These are phyloP conservation scores for Gallinago stenura DNA, from an alignment of 2,797 vertebrate genomes.

Conservation along the genomic window DNA sequence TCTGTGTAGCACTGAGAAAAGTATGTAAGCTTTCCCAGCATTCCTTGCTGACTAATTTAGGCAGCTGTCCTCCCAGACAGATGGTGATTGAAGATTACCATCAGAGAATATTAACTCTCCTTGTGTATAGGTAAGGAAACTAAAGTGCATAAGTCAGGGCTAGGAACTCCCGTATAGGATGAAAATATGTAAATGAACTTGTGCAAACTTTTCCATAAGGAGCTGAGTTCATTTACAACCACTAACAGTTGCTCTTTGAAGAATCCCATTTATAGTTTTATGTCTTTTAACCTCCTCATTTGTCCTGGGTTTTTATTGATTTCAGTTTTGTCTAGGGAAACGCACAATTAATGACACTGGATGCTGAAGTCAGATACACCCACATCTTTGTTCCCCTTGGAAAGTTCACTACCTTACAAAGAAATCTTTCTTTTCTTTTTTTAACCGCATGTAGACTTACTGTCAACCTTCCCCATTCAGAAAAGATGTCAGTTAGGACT, in stretches of 20 bases:
- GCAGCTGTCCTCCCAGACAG: conserved; percentile 53
- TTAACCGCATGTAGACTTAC: not conserved
- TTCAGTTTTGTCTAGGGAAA: not conserved
- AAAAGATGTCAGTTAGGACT: not conserved
- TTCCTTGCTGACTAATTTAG: conserved; percentile 3
- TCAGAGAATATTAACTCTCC: conserved; percentile 34
- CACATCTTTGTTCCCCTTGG: not conserved
- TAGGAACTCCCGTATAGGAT: not conserved
- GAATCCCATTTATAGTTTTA: not conserved
- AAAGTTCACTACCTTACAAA: not conserved
- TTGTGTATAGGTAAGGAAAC: not conserved
- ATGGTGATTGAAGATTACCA: conserved; percentile 51
- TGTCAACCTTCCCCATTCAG: not conserved
- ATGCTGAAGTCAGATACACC: not conserved
- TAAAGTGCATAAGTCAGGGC: not conserved
- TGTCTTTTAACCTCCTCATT: not conserved
- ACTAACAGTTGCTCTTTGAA: not conserved
- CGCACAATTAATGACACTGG: not conserved
- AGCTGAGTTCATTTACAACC: not conserved
- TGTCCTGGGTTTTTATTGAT: not conserved
- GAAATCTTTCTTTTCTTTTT: not conserved
- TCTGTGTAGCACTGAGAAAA: not conserved
- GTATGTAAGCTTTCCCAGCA: not conserved
- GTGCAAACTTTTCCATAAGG: not conserved
- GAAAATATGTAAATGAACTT: not conserved